These are phyloP conservation scores for Prosapia bicincta DNA, from an alignment of 2,888 invertebrate species.

Conservation along the genomic window DNA sequence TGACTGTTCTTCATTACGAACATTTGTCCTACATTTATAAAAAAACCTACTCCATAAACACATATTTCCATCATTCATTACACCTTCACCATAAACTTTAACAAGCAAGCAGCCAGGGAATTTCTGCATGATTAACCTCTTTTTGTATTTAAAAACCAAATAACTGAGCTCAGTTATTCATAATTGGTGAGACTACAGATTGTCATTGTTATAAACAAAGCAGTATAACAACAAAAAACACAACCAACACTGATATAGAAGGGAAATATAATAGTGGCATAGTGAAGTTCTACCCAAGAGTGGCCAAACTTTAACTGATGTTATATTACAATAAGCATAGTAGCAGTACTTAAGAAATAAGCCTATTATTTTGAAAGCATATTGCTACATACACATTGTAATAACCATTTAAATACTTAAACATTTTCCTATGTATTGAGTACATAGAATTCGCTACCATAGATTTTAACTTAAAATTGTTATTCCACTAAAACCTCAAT, in stretches of 20 bases:
- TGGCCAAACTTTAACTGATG: not conserved
- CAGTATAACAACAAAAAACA: not conserved
- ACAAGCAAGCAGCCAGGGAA: constrained; percentile 11
- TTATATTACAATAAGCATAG: not conserved
- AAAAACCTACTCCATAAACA: constrained; percentile 5
- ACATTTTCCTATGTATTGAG: no score
- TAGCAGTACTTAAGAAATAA: no score
- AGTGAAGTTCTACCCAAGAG: not conserved
- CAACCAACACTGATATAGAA: not conserved
- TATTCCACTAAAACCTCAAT: no score
- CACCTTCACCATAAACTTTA: constrained; percentile 7
- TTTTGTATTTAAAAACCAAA: constrained; percentile 7
- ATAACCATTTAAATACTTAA: no score
- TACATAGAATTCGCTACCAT: no score
- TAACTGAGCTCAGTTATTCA: not conserved
- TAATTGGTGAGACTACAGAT: not conserved
- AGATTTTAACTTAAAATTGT: no score
- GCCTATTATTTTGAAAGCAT: no score
- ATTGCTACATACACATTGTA: no score
- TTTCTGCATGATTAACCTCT: constrained; percentile 9
- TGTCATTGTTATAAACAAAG: not conserved
- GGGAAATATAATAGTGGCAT: not conserved
- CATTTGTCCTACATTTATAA: constrained; percentile 17
- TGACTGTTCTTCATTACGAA: constrained; percentile 11
- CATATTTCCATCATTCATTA: constrained; percentile 9